Base-by-base conservation (phyloP, 1,140 invertebrate species). In the Drosophila simulans region DNA sequence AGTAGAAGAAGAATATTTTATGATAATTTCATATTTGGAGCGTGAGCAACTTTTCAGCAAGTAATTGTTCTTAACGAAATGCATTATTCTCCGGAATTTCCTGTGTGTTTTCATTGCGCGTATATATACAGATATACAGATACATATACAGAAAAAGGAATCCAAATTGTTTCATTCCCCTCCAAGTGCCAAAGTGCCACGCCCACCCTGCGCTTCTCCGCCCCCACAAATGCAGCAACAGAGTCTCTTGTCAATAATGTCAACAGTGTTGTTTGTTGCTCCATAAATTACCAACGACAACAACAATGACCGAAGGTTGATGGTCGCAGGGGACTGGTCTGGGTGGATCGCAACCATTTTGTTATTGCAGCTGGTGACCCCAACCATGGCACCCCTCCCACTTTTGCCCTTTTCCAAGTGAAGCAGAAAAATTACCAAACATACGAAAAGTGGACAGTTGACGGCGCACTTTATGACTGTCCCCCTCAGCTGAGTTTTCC, bases 221-320 rank as follows among this genome's bases (percentile, higher is more conserved):
- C 5, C 22, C 27, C 48, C 12, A 58, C 57, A 42, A 39, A 62
- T 31, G 25, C 17, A 34, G 39, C 53, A 34, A 56, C 59, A 46
- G 40, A 27, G 60, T 60, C 69, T 73, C 77, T 86, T 86, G 81
- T 86, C 81, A 84, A 84, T 84, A 86, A 86, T 77, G 81, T 86
- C 83, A 86, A 86, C 79, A 86, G 82, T 76, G 83, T 83, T 86
- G 83, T 79, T 86, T 88, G 80, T 86, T 86, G 79, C 69, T 72
- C 80, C 83, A 86, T 86, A 86, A 86, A 86, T 86, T 86, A 89
- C 79, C 39, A 77, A 48, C 81, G 42, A 43, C 71, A 73, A 73
- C 69, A 72, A 72, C 70, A 73, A 73, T 42, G 70, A 17, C 10
- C 40, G 22, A 57, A 49, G 57, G 39, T 54, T 60, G 63, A 17